Evolutionary conservation across 2,797 vertebrate species (phyloP).

Genomic region (Limosa lapponica): DNA sequence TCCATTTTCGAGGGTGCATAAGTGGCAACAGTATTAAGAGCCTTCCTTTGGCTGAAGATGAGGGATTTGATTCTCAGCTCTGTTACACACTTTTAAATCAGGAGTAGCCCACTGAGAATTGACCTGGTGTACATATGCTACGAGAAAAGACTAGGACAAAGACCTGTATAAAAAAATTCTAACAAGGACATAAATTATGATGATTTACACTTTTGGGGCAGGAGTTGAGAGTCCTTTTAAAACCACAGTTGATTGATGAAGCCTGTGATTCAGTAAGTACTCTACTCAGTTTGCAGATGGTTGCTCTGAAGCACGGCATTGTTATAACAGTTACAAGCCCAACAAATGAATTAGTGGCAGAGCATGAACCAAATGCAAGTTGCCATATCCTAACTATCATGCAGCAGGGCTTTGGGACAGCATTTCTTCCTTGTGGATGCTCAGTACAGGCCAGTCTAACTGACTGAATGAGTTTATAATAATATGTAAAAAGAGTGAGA

Average conservation of each 20-base stretch:
- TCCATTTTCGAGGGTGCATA: not conserved
- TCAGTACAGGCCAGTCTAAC: not conserved
- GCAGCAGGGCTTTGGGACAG: not conserved
- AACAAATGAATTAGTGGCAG: not conserved
- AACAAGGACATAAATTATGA: slow-evolving; percentile 11
- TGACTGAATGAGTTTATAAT: not conserved
- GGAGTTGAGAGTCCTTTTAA: slow-evolving; percentile 49
- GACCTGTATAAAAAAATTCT: not conserved
- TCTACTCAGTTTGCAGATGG: slow-evolving; percentile 3
- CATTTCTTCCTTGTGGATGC: not conserved
- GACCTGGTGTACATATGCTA: not conserved
- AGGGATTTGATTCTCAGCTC: not conserved
- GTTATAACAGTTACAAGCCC: not conserved
- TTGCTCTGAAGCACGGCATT: not conserved
- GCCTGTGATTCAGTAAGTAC: slow-evolving; percentile 13
- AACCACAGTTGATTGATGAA: slow-evolving; percentile 53
- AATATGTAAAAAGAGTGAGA: not conserved
- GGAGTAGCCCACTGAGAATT: not conserved
- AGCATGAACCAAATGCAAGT: not conserved
- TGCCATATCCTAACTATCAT: not conserved
- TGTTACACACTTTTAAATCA: not conserved
- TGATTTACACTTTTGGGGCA: slow-evolving; percentile 36
- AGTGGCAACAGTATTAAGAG: not conserved
- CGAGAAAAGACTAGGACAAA: not conserved
- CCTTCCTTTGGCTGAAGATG: not conserved